Evolutionary conservation across 1,140 invertebrate genomes (phyloP).

Genomic region (Drosophila serrata): DNA sequence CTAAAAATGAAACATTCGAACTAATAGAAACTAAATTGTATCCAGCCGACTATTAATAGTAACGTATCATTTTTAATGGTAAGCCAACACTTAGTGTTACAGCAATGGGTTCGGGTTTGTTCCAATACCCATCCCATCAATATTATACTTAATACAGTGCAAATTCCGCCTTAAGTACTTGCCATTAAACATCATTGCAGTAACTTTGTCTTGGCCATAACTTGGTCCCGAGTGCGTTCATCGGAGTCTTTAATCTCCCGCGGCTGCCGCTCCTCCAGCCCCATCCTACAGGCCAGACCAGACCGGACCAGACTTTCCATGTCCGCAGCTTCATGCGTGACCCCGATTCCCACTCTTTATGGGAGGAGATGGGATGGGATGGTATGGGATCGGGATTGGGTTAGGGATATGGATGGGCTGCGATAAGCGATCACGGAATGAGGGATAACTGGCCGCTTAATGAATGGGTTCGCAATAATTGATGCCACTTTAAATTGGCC

Average conservation of each 20-base stretch:
- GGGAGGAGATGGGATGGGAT: background rate
- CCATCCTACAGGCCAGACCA: background rate
- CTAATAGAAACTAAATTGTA: background rate
- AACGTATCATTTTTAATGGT: conserved; percentile 1
- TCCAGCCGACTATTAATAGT: conserved; percentile 5
- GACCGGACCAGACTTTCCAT: conserved; percentile 50
- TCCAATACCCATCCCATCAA: conserved; percentile 12
- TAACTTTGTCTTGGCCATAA: conserved; percentile 35
- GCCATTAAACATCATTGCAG: conserved; percentile 50
- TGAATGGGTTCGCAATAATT: conserved; percentile 80
- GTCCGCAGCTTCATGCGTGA: conserved; percentile 68
- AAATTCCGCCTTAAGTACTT: conserved; percentile 50
- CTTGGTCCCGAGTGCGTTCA: conserved; percentile 21
- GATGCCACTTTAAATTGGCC: conserved; percentile 78
- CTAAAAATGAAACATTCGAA: background rate
- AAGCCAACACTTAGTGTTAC: conserved; percentile 18
- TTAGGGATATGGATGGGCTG: conserved; percentile 63
- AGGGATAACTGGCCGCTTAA: conserved; percentile 80
- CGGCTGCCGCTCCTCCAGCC: conserved; percentile 5
- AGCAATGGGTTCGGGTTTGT: conserved; percentile 5
- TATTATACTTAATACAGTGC: conserved; percentile 53
- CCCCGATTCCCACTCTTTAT: conserved; percentile 63
- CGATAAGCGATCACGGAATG: conserved; percentile 78
- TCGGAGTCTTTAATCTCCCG: conserved; percentile 44
- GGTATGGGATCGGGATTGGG: conserved; percentile 47